Evolutionary conservation across 2,888 invertebrate species (phyloP).

Genomic region (Aspidapion aeneum): DNA sequence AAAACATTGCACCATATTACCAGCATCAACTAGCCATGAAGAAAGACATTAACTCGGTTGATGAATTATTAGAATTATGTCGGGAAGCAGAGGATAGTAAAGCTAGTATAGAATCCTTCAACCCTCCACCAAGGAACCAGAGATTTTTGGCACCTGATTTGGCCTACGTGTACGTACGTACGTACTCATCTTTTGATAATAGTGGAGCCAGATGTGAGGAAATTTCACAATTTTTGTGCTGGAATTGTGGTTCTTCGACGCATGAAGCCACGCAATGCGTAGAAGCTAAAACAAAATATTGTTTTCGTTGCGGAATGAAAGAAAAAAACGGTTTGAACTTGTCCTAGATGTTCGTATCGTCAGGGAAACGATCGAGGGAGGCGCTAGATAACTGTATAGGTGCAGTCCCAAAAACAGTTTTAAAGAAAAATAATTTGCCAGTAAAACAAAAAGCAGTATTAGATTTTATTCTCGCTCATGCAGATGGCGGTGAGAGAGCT

Average conservation of each 20-base stretch:
- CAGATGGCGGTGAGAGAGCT: slow-evolving; percentile 14
- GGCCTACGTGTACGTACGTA: slow-evolving; percentile 10
- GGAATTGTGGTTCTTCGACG: slow-evolving; percentile 14
- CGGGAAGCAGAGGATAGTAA: too few relatives aligned
- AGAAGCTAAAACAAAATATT: slow-evolving; percentile 3
- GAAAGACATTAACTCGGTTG: too few relatives aligned
- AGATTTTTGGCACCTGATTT: slow-evolving; percentile 19
- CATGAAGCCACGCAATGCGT: slow-evolving; percentile 15
- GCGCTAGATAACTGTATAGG: slow-evolving; percentile 9
- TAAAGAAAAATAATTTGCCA: too few relatives aligned
- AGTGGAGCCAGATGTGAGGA: background rate
- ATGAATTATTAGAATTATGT: too few relatives aligned
- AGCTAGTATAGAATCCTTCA: background rate
- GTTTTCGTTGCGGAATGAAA: slow-evolving; percentile 16
- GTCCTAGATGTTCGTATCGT: slow-evolving; percentile 16
- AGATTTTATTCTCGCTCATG: slow-evolving; percentile 19
- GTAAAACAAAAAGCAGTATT: slow-evolving; percentile 4
- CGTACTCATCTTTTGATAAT: too few relatives aligned
- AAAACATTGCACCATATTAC: too few relatives aligned
- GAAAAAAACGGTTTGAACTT: slow-evolving; percentile 17
- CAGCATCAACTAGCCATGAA: too few relatives aligned
- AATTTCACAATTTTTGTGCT: slow-evolving; percentile 12
- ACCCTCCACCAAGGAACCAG: slow-evolving; percentile 2
- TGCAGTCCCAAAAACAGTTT: too few relatives aligned
- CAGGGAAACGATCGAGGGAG: slow-evolving; percentile 19